Evolutionary conservation across 2,113 vertebrate species (phyloP), one percentile per base, ranked within the genome.

Genomic region (Thinocorus orbignyianus): DNA sequence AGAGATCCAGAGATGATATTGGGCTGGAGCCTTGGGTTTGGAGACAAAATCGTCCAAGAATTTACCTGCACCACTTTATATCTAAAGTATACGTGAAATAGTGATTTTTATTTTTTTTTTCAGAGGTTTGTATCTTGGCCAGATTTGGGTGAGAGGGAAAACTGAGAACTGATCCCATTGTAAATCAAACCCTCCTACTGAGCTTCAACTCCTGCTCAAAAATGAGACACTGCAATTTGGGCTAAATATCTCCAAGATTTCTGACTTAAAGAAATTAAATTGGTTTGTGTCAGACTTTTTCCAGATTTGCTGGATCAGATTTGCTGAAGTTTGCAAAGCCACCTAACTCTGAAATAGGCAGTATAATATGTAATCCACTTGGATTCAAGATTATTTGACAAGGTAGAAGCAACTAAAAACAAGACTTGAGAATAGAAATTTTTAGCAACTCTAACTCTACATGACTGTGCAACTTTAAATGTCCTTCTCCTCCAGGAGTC

Each of bases 281-380:
- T 76, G n/a, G 30, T 81, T 86, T 68, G 20, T 60, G 37, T 71
- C 39, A 84, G 61, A 19, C 30, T 84, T 92, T 64, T 86, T 69
- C 73, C 49, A 92, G 17, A 94, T 91, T 76, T 81, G 49, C 52
- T 86, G 44, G 37, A 78, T 84, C 35, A 71, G 60, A 69, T 88
- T 86, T 95, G 61, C 57, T 85, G 86, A 91, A 95, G 31, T 52
- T 72, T 95, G 41, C 52, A 93, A 95, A 92, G 23, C 11, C 44
- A 81, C 35, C 22, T 65, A 3, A 35, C 22, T 54, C 61, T 89
- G 78, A 51, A 41, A 80, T 18, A 80, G 37, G 54, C 57, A 83
- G n/a, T n/a, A 20, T 60, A 81, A 51, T 64, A 37, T 0, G 0
- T 41, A 49, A 94, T 86, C 49, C 25, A 35, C 62, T 81, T 78